phyloP scores from a whole-genome alignment of 2,888 invertebrate species.

The Drosophila pegasa region DNA sequence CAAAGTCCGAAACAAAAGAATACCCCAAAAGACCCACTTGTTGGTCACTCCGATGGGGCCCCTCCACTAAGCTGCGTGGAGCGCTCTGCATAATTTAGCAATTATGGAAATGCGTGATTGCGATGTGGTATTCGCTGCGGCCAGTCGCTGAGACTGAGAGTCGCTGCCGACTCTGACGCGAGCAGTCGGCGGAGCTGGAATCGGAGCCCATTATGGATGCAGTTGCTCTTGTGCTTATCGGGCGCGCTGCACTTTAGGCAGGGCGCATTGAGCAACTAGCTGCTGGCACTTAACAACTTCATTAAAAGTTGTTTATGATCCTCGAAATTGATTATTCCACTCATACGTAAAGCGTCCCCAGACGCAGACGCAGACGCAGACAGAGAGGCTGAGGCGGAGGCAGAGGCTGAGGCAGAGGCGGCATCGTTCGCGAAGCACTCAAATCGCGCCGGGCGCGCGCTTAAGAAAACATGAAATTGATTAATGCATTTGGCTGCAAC shows the following conservation, averaged over 20 bases:
- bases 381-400: background rate
- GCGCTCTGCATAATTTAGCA: slow-evolving; percentile 74
- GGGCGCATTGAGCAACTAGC: slow-evolving; percentile 68
- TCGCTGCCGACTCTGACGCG: slow-evolving; percentile 19
- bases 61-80: slow-evolving; percentile 33
- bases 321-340: slow-evolving; percentile 84
- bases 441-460: slow-evolving; percentile 77
- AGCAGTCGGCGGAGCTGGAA: slow-evolving; percentile 27
- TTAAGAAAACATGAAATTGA: slow-evolving; percentile 82
- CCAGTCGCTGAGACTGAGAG: background rate
- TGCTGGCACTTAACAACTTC: slow-evolving; percentile 83
- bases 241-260: slow-evolving; percentile 61
- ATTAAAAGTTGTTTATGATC: slow-evolving; percentile 84
- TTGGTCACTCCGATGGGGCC: slow-evolving; percentile 40
- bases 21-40: slow-evolving; percentile 64
- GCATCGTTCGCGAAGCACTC: slow-evolving; percentile 57
- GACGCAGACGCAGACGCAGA: slow-evolving; percentile 25
- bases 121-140: slow-evolving; percentile 24
- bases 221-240: slow-evolving; percentile 56
- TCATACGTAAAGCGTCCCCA: slow-evolving; percentile 70
- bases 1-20: slow-evolving; percentile 57
- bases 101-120: slow-evolving; percentile 74
- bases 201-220: slow-evolving; percentile 65
- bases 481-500: slow-evolving; percentile 80
- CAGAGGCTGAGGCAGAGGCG: slow-evolving; percentile 3